phyloP scores from a whole-genome alignment of 1,140 invertebrate genomes.

The Caenorhabditis tropicalis region DNA sequence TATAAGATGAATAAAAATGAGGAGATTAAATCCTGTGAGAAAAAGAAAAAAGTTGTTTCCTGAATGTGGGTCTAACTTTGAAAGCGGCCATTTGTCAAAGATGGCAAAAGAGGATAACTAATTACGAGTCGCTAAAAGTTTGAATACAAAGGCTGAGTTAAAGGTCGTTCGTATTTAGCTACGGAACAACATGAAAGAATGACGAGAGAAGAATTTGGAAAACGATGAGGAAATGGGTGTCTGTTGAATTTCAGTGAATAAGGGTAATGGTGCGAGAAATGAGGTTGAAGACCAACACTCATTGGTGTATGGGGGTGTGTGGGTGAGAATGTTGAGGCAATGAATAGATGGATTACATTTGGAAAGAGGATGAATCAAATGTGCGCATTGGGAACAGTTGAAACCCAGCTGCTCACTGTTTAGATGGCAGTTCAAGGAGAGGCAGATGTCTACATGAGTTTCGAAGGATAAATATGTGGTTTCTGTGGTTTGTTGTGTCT shows the following conservation, averaged over 20 bases:
- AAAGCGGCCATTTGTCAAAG: not conserved
- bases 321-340: not conserved
- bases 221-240: not conserved
- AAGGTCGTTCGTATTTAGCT: not conserved
- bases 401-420: constrained; percentile 30
- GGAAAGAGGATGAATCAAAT: not conserved
- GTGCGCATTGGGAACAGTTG: not conserved
- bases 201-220: not conserved
- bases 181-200: not conserved
- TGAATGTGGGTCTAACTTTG: not conserved
- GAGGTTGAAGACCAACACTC: constrained; percentile 1
- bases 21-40: too few species aligned
- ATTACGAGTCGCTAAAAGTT: not conserved
- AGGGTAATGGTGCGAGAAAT: constrained; percentile 35
- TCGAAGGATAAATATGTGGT: not conserved
- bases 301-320: not conserved
- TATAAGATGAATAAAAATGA: too few species aligned
- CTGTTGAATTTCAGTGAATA: constrained; percentile 23
- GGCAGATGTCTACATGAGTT: not conserved
- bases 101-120: not conserved
- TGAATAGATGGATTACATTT: constrained; percentile 27
- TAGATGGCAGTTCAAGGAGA: not conserved
- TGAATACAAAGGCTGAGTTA: not conserved
- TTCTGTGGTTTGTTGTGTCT: too few species aligned
- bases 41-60: too few species aligned